phyloP scores from a whole-genome alignment of 2,797 vertebrate genomes.

The Neoniphon sammara region DNA sequence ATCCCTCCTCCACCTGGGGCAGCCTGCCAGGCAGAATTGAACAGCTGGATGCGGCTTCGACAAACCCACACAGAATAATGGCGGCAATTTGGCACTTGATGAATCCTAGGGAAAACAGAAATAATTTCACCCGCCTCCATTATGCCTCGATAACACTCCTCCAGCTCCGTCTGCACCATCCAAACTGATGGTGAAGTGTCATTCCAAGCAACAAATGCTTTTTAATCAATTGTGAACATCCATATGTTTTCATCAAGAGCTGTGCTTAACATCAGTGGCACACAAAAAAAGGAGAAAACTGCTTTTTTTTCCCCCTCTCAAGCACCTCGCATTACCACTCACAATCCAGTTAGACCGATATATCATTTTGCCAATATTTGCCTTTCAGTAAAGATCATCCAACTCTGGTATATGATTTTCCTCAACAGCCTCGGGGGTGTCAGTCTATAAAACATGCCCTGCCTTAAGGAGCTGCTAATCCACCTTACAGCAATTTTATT shows the following conservation, averaged over 20 bases:
- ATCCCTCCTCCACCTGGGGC: constrained; percentile 43
- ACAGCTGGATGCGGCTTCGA: constrained; percentile 72
- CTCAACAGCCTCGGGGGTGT: too few relatives aligned
- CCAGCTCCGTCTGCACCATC: constrained; percentile 31
- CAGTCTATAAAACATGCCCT: too few relatives aligned
- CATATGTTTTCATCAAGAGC: constrained; percentile 49
- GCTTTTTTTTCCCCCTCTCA: background rate
- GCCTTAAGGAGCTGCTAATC: too few relatives aligned
- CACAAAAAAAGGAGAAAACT: background rate
- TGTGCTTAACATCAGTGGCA: constrained; percentile 9
- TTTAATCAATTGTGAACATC: constrained; percentile 49
- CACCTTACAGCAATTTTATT: too few relatives aligned
- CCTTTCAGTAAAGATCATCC: too few relatives aligned
- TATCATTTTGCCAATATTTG: too few relatives aligned
- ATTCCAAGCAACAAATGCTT: constrained; percentile 54
- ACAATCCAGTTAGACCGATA: background rate
- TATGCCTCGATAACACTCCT: constrained; percentile 38
- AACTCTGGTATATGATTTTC: too few relatives aligned
- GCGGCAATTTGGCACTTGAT: constrained; percentile 74
- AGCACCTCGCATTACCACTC: background rate
- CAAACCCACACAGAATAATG: constrained; percentile 60
- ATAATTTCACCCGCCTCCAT: constrained; percentile 57
- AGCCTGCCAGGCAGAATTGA: constrained; percentile 50
- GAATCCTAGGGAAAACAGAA: constrained; percentile 63
- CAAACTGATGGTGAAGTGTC: constrained; percentile 49